Evolutionary conservation across 2,113 vertebrate species (phyloP).

Genomic region (Laticauda colubrina): DNA sequence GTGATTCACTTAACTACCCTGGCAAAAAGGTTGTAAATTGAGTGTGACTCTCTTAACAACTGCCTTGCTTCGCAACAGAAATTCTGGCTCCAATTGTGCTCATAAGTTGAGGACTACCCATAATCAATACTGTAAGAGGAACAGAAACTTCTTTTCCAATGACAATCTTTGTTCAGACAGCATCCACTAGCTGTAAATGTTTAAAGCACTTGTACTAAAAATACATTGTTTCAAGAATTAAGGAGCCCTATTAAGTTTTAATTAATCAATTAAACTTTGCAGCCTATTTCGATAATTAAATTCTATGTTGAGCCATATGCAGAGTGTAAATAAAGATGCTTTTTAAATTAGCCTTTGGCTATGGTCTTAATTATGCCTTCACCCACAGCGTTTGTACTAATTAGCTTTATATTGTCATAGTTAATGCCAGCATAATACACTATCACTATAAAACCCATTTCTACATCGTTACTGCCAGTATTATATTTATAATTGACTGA

Average conservation of each 20-base stretch:
- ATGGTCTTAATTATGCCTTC: background rate
- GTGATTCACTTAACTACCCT: background rate
- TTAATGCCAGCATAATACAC: background rate
- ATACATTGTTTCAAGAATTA: background rate
- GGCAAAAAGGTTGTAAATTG: background rate
- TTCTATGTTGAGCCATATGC: background rate
- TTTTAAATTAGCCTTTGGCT: background rate
- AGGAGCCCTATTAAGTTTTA: background rate
- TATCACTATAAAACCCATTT: background rate
- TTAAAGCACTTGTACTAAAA: background rate
- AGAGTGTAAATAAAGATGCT: background rate
- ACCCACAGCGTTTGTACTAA: background rate
- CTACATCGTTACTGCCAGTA: background rate
- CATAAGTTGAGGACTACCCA: background rate
- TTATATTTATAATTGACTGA: background rate
- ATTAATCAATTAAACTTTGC: background rate
- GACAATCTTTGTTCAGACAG: background rate
- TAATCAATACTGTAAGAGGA: background rate
- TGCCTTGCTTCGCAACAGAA: background rate
- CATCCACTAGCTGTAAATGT: background rate
- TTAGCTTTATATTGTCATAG: background rate
- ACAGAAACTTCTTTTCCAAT: no score
- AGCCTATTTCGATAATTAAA: background rate
- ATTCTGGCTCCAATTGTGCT: background rate
- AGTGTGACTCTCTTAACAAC: background rate